A percentile compares a stretch with the other conserved stretches of the same genome.
Conservation (phyloP, 1,140 invertebrate genomes). For the Microvelia longipes region DNA sequence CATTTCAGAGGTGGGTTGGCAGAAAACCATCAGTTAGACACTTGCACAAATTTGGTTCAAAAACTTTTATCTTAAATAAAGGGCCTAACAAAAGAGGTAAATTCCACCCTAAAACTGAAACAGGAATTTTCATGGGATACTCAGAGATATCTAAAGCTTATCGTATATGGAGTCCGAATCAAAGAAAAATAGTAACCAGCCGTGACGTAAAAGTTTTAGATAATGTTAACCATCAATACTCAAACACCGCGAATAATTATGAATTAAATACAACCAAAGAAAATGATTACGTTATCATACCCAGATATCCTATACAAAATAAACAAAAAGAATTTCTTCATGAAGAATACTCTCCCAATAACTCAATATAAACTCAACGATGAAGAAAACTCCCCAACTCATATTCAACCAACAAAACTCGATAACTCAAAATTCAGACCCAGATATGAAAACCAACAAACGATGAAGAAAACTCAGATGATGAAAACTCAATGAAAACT, state of each 20-base stretch:
- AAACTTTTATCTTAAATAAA: not conserved
- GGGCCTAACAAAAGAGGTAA: not conserved
- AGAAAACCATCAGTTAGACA: conserved; percentile 25
- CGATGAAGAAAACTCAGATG: not conserved
- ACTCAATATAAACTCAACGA: too few species aligned
- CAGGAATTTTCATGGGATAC: not conserved
- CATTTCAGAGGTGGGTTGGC: conserved; percentile 21
- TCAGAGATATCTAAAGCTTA: not conserved
- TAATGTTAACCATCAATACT: not conserved
- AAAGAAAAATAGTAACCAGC: not conserved
- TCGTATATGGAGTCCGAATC: not conserved
- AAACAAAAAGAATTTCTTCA: too few species aligned
- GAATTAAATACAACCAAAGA: not conserved
- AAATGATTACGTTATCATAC: too few species aligned
- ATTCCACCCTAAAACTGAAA: not conserved
- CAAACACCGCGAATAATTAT: not conserved
- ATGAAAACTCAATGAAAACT: too few species aligned
- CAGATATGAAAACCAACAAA: not conserved
- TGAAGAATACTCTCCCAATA: too few species aligned
- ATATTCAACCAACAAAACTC: too few species aligned
- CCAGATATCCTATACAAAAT: too few species aligned
- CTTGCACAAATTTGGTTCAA: conserved; percentile 21
- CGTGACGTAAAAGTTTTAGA: not conserved
- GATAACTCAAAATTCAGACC: not conserved
- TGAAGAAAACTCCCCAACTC: too few species aligned